Percentiles rank a stretch among this genome's conserved stretches.
Conservation (phyloP, 2,113 vertebrate genomes). For the Macaca fascicularis region T2T-MFA8v1.1 NC_088381.1:158563001-158563500, state of each 20-base stretch:
- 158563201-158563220: background rate
- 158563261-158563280: background rate
- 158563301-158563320: background rate
- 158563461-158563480: background rate
- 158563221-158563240: background rate
- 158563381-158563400: background rate
- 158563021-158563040: background rate
- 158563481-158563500: accelerated
- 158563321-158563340: background rate
- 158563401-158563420: background rate
- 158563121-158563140: background rate
- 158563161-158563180: background rate
- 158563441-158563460: background rate
- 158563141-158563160: accelerated
- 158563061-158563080: background rate
- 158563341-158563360: background rate
- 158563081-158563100: background rate
- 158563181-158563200: background rate
- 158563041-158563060: background rate
- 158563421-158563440: background rate
- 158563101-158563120: background rate
- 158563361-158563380: background rate
- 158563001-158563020: background rate
- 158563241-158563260: background rate
- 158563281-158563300: background rate